A percentile compares a stretch with the other conserved stretches of the same genome.
These are phyloP conservation scores for Beroe ovata DNA, from an alignment of 37 sponge, comb jelly and placozoan species.

Conservation along the genomic window DNA sequence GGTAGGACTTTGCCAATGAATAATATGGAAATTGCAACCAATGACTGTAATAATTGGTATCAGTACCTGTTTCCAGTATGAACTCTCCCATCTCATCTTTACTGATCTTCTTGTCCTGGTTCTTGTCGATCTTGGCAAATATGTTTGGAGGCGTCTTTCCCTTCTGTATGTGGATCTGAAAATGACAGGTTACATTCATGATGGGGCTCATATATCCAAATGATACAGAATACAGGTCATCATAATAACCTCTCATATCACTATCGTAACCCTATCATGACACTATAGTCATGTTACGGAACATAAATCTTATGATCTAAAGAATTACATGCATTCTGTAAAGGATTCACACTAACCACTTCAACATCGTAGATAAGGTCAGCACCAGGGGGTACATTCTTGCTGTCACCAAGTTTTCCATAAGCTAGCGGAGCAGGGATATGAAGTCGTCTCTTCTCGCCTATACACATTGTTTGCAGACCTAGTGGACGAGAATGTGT, in stretches of 20 bases:
- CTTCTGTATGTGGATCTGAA: conserved; percentile 44
- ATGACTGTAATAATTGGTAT: no score
- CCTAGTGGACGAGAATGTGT: no score
- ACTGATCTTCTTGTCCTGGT: conserved; percentile 41
- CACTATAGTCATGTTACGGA: no score
- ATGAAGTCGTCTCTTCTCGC: conserved; percentile 29
- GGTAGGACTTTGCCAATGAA: neutral
- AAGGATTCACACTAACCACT: conserved; percentile 35
- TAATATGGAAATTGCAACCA: no score
- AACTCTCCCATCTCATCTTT: conserved; percentile 47
- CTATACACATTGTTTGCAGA: neutral
- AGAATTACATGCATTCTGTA: no score
- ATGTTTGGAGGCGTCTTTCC: conserved; percentile 32
- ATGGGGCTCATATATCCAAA: no score
- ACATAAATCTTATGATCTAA: no score
- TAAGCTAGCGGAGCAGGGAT: conserved; percentile 14
- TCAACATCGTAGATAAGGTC: conserved; percentile 56
- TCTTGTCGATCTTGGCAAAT: conserved; percentile 36
- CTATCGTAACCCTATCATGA: no score
- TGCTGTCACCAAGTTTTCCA: conserved; percentile 36
- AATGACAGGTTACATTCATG: no score
- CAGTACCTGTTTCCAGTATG: conserved; percentile 67
- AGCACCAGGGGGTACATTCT: conserved; percentile 57
- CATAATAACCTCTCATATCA: no score
- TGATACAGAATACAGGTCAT: no score